Evolutionary conservation across 2,113 vertebrate genomes (phyloP), one percentile per base, ranked within the genome.

Genomic region (Polypterus bichir): DNA sequence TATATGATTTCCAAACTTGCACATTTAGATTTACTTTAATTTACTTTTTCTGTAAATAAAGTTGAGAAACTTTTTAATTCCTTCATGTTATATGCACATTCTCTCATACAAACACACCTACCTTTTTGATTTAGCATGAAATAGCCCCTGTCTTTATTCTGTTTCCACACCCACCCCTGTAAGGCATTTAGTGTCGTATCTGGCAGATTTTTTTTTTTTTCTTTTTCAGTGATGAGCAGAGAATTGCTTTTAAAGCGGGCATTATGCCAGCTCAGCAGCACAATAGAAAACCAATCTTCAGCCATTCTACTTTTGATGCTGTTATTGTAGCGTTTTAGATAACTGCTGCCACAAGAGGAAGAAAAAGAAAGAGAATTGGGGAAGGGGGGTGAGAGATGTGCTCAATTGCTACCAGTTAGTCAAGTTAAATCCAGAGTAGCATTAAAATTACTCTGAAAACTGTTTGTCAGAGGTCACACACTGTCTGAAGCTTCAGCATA

Each of bases 221-320:
- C 68, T 72, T 67, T 69, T 65, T 70, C 87, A 86, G 87, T 90
- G 90, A 92, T 91, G 89, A 91, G 88, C 86, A 86, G 88, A 79
- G 88, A 91, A 91, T 91, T 91, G 90, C 89, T 92, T 92, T 91
- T 90, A 92, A 90, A 91, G 88, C 90, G 88, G 89, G 90, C 88
- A 92, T 90, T 91, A 91, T 92, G 89, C 89, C 88, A 89, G 88
- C 86, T 89, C 85, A 85, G 85, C 87, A 85, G 89, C 86, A 91
- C 89, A 91, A 90, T 91, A 88, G 89, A 91, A 92, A 90, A 91
- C 89, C 90, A 92, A 91, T 91, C 88, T 91, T 88, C 86, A 85
- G 86, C 86, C 84, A 89, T 90, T 89, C 89, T 90, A 87, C 83
- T 86, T 87, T 85, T 90, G 84, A 87, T 84, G 86, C 88, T 88